Evolutionary conservation across 1,140 invertebrate genomes (phyloP), one percentile per base, ranked within the genome.

Genomic region (Lepidurus couesii): DNA sequence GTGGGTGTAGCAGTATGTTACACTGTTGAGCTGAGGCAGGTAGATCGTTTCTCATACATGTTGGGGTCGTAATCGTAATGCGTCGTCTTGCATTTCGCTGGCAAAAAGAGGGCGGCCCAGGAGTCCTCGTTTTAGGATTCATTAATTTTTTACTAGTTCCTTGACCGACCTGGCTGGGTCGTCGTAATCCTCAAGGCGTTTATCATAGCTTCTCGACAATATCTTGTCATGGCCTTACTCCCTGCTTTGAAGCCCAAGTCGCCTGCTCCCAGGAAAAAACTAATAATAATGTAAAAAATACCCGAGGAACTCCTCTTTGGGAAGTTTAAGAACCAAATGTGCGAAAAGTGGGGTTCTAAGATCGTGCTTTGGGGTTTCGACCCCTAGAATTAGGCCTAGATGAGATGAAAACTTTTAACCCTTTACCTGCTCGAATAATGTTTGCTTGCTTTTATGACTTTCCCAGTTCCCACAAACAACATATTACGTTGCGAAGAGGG

Each of bases 141-240:
- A 65, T 65, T 65, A 65, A 65, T n/a, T n/a, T 65, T 65, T 65
- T 65, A 65, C n/a, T 65, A 65, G 53, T 65, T 65, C 53, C 21
- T 65, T 65, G 53, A 65, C 53, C 53, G 53, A 65, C 8, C 6
- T n/a, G 21, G 16, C 53, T 16, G 53, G 21, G 53, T 16, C 53
- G 4, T 7, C 16, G 1, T 65, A 13, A 21, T 16, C 53, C 21
- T 65, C 53, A 34, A 34, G 34, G 34, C 34, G 34, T 34, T 34
- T 34, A 34, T 34, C 34, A 4, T 34, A 34, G 34, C 34, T 34
- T 34, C 34, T 34, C 34, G 34, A 34, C 34, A 34, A 34, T 34
- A 34, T 34, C 34, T 34, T 4, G 34, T 34, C 34, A 3, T 34
- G 34, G 34, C 34, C 34, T 34, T 34, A 34, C 34, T 34, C 34